Conservation (phyloP, 2,797 vertebrate genomes). For the Discoglossus pictus region DNA sequence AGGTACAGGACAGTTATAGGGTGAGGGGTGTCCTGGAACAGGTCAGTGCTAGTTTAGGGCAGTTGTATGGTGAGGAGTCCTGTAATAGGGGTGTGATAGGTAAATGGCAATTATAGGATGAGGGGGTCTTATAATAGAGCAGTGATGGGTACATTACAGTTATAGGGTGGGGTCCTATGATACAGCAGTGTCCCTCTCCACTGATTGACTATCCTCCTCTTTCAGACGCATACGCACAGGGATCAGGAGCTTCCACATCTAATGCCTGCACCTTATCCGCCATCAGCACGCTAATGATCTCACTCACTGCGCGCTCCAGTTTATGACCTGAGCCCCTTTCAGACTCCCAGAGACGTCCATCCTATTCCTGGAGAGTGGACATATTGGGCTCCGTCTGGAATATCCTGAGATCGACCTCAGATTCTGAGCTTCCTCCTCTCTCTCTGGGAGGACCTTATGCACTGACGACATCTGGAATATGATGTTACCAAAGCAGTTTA, state of each 20-base stretch:
- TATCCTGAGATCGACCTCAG: slow-evolving; percentile 76
- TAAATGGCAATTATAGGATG: too few relatives aligned
- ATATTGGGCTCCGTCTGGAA: slow-evolving; percentile 68
- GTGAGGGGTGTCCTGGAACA: too few relatives aligned
- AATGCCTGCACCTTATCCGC: slow-evolving; percentile 92
- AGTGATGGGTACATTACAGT: too few relatives aligned
- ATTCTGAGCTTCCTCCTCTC: slow-evolving; percentile 73
- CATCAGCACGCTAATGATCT: slow-evolving; percentile 95
- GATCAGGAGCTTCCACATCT: slow-evolving; percentile 84
- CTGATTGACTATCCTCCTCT: slow-evolving; percentile 26
- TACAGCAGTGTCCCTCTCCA: too few relatives aligned
- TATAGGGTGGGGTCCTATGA: too few relatives aligned
- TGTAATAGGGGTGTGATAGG: too few relatives aligned
- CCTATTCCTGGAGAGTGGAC: slow-evolving; percentile 74
- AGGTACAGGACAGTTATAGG: too few relatives aligned
- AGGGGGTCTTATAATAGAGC: too few relatives aligned
- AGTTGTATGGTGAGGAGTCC: too few relatives aligned
- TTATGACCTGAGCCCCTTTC: slow-evolving; percentile 86
- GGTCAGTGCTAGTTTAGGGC: too few relatives aligned
- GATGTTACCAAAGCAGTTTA: slow-evolving; percentile 99
- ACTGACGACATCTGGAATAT: slow-evolving; percentile 89
- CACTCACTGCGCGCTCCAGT: slow-evolving; percentile 96
- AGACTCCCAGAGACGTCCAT: slow-evolving; percentile 74
- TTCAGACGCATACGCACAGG: slow-evolving; percentile 84
- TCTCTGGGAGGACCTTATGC: slow-evolving; percentile 80